Evolutionary conservation across 2,797 vertebrate genomes (phyloP), one percentile per base, ranked within the genome.

Genomic region (Cheirogaleus major): DNA sequence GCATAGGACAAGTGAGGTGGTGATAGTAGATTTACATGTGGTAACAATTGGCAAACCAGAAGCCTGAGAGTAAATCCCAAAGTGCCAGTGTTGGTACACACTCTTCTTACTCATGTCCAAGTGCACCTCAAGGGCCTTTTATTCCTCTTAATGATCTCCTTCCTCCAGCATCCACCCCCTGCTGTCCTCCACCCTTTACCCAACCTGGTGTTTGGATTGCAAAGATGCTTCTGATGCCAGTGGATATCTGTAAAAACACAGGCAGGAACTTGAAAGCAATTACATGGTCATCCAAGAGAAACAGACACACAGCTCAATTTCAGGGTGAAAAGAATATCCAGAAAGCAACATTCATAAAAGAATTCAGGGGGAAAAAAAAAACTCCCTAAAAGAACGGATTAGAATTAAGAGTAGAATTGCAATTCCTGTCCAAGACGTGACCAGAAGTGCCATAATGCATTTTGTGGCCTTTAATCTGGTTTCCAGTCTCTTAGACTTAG

Each of bases 231-330:
- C 90, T 59, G 59, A 83, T 91, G 88, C 73, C 87, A 82, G 17
- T 70, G 57, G 30, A 6, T 79, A 84, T 80, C 93, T 94, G 18
- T 57, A 22, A 93, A 95, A 81, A 83, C 57, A 86, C 91, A 94
- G 55, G 78, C 73, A 57, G 38, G 48, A 84, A 83, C 85, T 76
- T 83, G 82, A 96, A 63, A 48, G 50, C 18, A 63, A 18, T 17
- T 55, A 22, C 7, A 2, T 52, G 79, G 7, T 30, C 50, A 1
- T 96, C 87, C 87, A 95, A 89, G 50, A 92, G 45, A 96, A 94
- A 95, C 73, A 94, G n/a, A 84, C 91, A 72, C 18, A 13, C 11
- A 52, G 30, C 61, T 87, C 61, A 52, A 78, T 91, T 87, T 83
- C 79, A 85, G 35, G 7, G 23, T 65, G 25, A 75, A 83, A 95